Base-by-base conservation (phyloP, 2,797 vertebrate species). In the Astyanax mexicanus region DNA sequence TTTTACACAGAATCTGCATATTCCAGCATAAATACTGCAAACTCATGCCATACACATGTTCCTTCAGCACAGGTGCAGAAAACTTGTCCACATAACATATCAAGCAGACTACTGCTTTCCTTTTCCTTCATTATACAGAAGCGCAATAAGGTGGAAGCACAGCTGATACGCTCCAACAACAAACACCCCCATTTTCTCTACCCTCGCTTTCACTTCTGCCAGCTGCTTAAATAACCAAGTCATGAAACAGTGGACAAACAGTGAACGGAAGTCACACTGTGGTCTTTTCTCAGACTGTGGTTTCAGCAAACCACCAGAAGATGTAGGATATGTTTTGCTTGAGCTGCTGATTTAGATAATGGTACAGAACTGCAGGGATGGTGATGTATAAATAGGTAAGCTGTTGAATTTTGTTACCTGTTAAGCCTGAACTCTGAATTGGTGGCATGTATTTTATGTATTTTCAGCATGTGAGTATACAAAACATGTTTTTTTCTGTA, bases 61-160 rank as follows among this genome's bases (percentile, higher is more conserved):
- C n/a, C 69, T 44, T 72, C 8, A 47, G 51, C 21, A 17, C 35
- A 54, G n/a, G 62, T 54, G 6, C 15, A 51, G 32, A 27, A 60
- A 19, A 17, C 7, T 17, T 47, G 32, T 38, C 32, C 3, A 12
- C 70, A 5, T 11, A 6, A 40, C n/a, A 21, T 5, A 13, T 40
- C 58, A 21, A 35, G 21, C 11, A 62, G 58, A 17, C 25, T 9
- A 29, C 21, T 32, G 0, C 47, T 66, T 65, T 74, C 9, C 8
- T 3, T 45, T 45, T 62, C 7, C 37, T 6, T 62, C 12, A 45
- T 29, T 65, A 45, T 45, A 23, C n/a, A 21, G 38, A 44, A 51
- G 42, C 0, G 40, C 15, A 0, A 11, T 37, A 40, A 27, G 19
- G 40, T 44, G 12, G 4, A 13, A 65, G 17, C 8, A 40, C 21